These are phyloP conservation scores for Myocastor coypus DNA, from an alignment of 2,113 vertebrate genomes.

Conservation along the genomic window DNA sequence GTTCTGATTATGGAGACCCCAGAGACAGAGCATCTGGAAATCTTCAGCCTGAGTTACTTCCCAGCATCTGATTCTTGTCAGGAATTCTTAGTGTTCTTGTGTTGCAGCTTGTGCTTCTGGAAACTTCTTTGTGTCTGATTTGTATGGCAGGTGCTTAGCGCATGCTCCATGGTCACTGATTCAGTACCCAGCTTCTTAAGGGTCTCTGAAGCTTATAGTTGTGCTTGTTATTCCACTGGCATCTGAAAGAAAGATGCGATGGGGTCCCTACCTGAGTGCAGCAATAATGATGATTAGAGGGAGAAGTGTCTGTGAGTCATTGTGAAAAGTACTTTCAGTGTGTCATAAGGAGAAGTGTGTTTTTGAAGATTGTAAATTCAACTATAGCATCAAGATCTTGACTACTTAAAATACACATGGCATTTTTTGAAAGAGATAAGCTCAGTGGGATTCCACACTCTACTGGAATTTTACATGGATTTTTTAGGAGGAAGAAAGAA, in stretches of 20 bases:
- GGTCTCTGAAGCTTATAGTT: not conserved
- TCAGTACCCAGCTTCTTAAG: not conserved
- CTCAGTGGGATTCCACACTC: constrained; percentile 49
- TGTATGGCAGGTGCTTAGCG: not conserved
- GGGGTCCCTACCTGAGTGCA: constrained; percentile 5
- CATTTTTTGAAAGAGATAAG: constrained; percentile 65
- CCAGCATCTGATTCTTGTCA: not conserved
- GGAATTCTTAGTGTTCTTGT: not conserved
- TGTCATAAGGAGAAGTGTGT: constrained; percentile 53
- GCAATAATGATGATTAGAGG: constrained; percentile 53
- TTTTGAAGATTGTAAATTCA: constrained; percentile 67
- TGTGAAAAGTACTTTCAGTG: constrained; percentile 55
- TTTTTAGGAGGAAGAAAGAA: constrained; percentile 47
- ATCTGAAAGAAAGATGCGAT: not conserved
- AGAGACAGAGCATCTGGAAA: not conserved
- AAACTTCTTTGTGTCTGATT: not conserved
- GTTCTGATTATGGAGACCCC: not conserved
- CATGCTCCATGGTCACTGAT: not conserved
- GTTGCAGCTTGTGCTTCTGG: not conserved
- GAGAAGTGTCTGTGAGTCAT: not conserved
- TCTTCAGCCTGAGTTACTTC: not conserved
- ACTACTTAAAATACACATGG: constrained; percentile 50
- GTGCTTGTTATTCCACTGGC: not conserved
- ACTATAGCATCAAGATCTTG: not conserved
- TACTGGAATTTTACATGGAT: constrained; percentile 43